phyloP scores from a whole-genome alignment of 2,888 invertebrate species.

The Branchellion lobata region DNA sequence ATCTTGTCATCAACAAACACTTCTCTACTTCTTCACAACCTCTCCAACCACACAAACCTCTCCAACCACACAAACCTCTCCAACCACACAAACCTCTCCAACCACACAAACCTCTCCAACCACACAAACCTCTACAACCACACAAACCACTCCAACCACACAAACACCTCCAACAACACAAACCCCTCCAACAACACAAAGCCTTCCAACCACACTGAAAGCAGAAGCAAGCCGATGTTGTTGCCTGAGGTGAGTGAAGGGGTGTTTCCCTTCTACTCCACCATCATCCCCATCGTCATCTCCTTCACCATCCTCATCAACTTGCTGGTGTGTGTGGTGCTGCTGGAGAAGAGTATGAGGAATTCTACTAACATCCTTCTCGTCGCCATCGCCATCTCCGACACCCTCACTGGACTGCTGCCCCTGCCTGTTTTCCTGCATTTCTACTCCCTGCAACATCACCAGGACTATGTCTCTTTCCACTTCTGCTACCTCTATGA shows the following conservation, averaged over 20 bases:
- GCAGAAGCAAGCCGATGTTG: not conserved
- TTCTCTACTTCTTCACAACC: no score
- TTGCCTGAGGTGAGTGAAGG: not conserved
- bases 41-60: no score
- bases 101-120: no score
- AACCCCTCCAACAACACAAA: not conserved
- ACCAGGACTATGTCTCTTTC: conserved; percentile 77
- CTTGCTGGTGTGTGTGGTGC: conserved; percentile 83
- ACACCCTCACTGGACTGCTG: conserved; percentile 76
- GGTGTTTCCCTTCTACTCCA: conserved; percentile 67
- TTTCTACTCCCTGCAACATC: conserved; percentile 85
- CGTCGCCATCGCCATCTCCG: conserved; percentile 92
- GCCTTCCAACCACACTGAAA: not conserved
- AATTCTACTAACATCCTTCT: conserved; percentile 86
- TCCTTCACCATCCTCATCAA: conserved; percentile 84
- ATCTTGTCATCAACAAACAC: no score
- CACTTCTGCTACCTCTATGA: conserved; percentile 71
- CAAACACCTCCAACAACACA: no score
- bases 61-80: no score
- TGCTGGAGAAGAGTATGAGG: conserved; percentile 77
- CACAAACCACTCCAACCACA: no score
- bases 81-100: no score
- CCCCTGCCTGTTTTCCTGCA: conserved; percentile 73
- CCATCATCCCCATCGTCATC: conserved; percentile 80
- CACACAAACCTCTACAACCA: no score